Conservation (phyloP, 64 coral and sea anemone genomes). For the Pachyseris speciosa region DNA sequence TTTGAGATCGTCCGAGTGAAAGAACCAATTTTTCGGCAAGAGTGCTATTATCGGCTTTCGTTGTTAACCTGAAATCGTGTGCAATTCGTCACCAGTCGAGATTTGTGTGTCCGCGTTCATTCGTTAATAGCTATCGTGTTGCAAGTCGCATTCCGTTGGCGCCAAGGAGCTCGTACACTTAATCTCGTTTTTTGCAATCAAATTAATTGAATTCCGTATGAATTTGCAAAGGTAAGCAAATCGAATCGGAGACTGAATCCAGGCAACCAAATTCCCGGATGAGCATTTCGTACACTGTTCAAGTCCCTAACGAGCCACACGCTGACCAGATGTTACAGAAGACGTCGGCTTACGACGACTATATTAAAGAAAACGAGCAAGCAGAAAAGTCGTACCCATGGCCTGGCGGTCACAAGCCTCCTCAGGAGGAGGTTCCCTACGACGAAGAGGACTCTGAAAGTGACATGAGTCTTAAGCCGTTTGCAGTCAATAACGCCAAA, state of each 20-base stretch:
- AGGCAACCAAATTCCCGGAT: not conserved
- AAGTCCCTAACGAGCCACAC: not conserved
- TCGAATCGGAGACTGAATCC: not conserved
- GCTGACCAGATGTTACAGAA: not conserved
- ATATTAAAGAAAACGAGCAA: not conserved
- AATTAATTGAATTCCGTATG: not conserved
- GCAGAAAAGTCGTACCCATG: conserved; percentile 17
- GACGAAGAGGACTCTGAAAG: not conserved
- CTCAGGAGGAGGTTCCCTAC: not conserved
- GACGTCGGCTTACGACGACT: not conserved
- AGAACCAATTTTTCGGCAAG: too few species aligned
- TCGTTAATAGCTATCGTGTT: not conserved
- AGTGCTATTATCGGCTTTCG: not conserved
- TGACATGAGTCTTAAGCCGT: conserved; percentile 23
- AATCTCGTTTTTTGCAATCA: not conserved
- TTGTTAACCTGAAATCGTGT: too few species aligned
- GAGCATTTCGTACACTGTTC: conserved; percentile 25
- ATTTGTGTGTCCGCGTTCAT: not conserved
- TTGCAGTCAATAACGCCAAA: not conserved
- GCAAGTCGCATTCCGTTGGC: not conserved
- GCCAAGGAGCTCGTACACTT: not conserved
- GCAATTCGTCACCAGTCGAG: too few species aligned
- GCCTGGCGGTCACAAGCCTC: not conserved
- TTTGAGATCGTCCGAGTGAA: too few species aligned
- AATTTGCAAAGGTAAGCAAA: conserved; percentile 2